Evolutionary conservation across 2,113 vertebrate genomes (phyloP), one percentile per base, ranked within the genome.

Genomic region (Psammodynastes pulverulentus): DNA sequence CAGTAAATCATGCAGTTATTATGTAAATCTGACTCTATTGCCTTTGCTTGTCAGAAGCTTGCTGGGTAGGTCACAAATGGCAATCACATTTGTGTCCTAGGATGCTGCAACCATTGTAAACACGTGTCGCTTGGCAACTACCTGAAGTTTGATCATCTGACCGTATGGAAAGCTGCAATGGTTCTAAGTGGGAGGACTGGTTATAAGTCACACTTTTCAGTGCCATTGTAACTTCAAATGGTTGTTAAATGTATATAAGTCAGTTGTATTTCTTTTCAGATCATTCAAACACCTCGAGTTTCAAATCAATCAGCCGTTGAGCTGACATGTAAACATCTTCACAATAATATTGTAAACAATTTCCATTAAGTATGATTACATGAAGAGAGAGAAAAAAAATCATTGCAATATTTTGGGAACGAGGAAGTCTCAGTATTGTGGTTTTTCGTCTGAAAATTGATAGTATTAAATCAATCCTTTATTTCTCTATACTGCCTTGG

Each of bases 391-490:
- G 53, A 72, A 29, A 67, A 72, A 48, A 7, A 9, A 29, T 21
- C 43, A 56, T 39, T 79, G 34, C 26, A 43, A 4, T 48, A 7
- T 29, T 84, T 48, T 90, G 39, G 67, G n/a, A 56, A 84, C 8
- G 23, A 9, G 45, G 13, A 29, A 79, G 21, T 84, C 45, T 13
- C 48, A 52, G 29, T 87, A 43, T 0, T 52, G 54, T 8, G 72
- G 48, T 84, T 87, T 1, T 5, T 24, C 29, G 0, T 48, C 87
- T 85, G 26, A 92, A 48, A 49, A 39, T 0, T 4, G 0, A 0
- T 8, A 53, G 24, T 6, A 0, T 13, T 1, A 26, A 84, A 87
- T 87, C 29, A 39, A n/a, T 10, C 67, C 67, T 90, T 39, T 86
- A 48, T 58, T 52, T 0, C 21, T 87, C 17, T 52, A 4, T 24